phyloP scores from a whole-genome alignment of 2,797 vertebrate species.

The Neoniphon sammara region DNA sequence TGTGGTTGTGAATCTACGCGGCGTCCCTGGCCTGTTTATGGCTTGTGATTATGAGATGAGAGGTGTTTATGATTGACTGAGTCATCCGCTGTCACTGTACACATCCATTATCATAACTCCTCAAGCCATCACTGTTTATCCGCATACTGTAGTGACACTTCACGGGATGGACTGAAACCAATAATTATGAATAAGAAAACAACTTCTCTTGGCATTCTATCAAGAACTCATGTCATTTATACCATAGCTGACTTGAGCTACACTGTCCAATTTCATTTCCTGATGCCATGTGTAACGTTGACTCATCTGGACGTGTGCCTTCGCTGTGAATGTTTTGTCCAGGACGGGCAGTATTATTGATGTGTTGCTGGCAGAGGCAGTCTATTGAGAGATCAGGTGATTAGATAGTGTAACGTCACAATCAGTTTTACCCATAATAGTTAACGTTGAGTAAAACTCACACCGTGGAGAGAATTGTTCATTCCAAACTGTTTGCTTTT shows the following conservation, averaged over 20 bases:
- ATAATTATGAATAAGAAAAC: conserved; percentile 70
- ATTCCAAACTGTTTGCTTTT: conserved; percentile 70
- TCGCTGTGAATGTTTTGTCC: conserved; percentile 59
- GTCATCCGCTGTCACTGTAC: conserved; percentile 75
- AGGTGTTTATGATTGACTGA: conserved; percentile 79
- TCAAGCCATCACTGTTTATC: conserved; percentile 62
- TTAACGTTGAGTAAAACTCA: conserved; percentile 40
- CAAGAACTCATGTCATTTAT: conserved; percentile 64
- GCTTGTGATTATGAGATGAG: conserved; percentile 80
- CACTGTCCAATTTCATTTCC: conserved; percentile 69
- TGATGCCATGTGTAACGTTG: conserved; percentile 40
- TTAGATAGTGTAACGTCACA: conserved; percentile 75
- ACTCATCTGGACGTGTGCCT: conserved; percentile 60
- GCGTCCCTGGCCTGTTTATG: conserved; percentile 75
- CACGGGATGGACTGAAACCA: conserved; percentile 57
- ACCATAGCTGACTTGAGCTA: conserved; percentile 41
- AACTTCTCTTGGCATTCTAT: conserved; percentile 59
- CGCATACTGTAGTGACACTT: conserved; percentile 29
- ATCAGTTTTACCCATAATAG: conserved; percentile 54
- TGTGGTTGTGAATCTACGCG: conserved; percentile 61
- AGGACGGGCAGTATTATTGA: conserved; percentile 60
- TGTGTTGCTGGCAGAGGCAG: conserved; percentile 60
- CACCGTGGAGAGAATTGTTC: conserved; percentile 29
- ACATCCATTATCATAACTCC: conserved; percentile 75
- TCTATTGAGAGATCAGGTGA: conserved; percentile 61